A percentile compares a stretch with the other conserved stretches of the same genome.
These are phyloP conservation scores for Nymphalis polychloros DNA, from an alignment of 2,888 invertebrate genomes.

Conservation along the genomic window DNA sequence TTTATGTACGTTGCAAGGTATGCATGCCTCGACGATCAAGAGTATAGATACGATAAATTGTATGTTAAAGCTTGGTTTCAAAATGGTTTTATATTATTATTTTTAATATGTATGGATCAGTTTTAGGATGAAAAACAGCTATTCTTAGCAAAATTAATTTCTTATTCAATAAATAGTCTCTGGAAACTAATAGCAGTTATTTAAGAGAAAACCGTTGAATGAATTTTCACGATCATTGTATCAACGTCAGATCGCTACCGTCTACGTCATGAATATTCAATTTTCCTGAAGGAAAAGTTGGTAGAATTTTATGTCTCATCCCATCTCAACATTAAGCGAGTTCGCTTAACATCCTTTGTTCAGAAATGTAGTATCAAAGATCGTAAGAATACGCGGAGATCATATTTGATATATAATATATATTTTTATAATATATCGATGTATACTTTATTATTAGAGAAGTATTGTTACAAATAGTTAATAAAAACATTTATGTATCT, in stretches of 20 bases:
- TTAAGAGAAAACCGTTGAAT: not conserved
- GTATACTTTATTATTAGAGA: not conserved
- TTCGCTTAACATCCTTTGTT: constrained; percentile 50
- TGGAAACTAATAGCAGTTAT: not conserved
- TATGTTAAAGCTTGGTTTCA: too few relatives aligned
- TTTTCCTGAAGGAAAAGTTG: constrained; percentile 57
- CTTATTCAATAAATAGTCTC: too few relatives aligned
- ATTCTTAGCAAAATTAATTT: too few relatives aligned
- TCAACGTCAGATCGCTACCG: constrained; percentile 11
- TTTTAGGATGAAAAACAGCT: too few relatives aligned
- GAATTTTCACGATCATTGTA: constrained; percentile 35
- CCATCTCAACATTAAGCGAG: constrained; percentile 44
- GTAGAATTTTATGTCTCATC: constrained; percentile 49
- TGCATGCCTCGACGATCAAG: too few relatives aligned
- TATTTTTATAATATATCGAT: not conserved
- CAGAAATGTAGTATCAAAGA: constrained; percentile 41
- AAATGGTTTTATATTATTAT: too few relatives aligned
- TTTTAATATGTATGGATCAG: too few relatives aligned
- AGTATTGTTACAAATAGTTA: not conserved
- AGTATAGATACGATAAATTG: too few relatives aligned
- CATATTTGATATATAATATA: constrained; percentile 28
- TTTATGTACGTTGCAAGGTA: too few relatives aligned
- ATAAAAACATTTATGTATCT: not conserved
- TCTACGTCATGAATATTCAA: constrained; percentile 60
- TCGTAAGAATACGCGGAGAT: constrained; percentile 39